Base-by-base conservation (phyloP, 1,140 invertebrate genomes). In the Neodiprion lecontei region DNA sequence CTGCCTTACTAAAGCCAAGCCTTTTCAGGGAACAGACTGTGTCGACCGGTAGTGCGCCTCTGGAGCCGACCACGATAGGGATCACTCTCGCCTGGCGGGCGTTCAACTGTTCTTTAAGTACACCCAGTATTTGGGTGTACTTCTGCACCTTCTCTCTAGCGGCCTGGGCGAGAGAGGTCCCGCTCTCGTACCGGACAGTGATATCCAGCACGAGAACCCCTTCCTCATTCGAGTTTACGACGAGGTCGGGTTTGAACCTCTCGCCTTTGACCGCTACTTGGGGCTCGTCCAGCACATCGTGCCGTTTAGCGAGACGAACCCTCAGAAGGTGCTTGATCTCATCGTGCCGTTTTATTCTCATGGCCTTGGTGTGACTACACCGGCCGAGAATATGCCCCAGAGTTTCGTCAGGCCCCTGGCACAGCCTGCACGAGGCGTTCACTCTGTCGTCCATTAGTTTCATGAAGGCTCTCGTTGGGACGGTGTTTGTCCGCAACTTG, bases 321-420 rank as follows among this genome's bases (percentile, higher is more conserved):
- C 75, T 66, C 17, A 81, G 23, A 69, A 81, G 69, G 50, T 81
- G 71, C n/a, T 21, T 4, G 67, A 82, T 81, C 65, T 82, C 76
- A 69, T 81, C 67, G 68, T 82, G 79, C 4, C 17, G 17, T 21
- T 21, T 21, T 0, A 21, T 21, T 21, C 0, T 71, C 70, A 10
- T 71, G 70, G 17, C 70, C 21, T 71, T 48, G 3, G 47, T 71
- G 47, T 12, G 10, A 5, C 1, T 14, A 9, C 70, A 71, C 28
- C 11, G 47, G 10, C 70, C 70, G 11, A 71, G 47, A 23, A 71
- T 53, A 4, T 71, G 70, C 50, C 23, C 23, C 21, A 71, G 47
- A 10, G 21, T 71, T 48, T 71, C 70, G 1, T 48, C 48, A 11
- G 9, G 47, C 5, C 40, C 8, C 47, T 21, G 17, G 70, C 70